Evolutionary conservation across 2,113 vertebrate genomes (phyloP).

Genomic region (Amphiprion ocellaris): DNA sequence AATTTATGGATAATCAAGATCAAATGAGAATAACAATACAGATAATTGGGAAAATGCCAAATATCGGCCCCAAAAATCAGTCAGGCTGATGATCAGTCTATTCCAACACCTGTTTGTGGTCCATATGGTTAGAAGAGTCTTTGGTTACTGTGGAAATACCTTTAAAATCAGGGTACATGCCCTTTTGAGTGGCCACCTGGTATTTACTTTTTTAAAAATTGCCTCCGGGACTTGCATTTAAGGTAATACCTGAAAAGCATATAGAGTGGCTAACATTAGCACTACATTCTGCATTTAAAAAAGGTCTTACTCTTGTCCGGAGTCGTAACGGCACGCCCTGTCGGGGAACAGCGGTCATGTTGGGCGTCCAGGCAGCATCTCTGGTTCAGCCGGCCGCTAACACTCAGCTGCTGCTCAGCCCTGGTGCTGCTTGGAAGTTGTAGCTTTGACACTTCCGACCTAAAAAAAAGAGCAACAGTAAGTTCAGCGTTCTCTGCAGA

Average conservation of each 20-base stretch:
- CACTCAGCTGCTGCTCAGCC: slow-evolving; percentile 48
- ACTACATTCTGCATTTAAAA: neutral
- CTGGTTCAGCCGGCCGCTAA: neutral
- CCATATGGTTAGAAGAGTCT: neutral
- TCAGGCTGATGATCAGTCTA: too few relatives aligned
- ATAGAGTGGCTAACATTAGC: neutral
- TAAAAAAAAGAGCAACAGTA: slow-evolving; percentile 64
- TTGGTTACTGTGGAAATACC: neutral
- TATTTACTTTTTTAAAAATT: too few relatives aligned
- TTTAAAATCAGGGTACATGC: neutral
- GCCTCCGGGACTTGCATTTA: too few relatives aligned
- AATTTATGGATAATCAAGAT: too few relatives aligned
- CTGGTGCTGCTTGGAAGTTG: slow-evolving; percentile 51
- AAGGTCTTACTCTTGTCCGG: slow-evolving; percentile 82
- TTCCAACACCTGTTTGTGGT: too few relatives aligned
- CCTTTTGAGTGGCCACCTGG: too few relatives aligned
- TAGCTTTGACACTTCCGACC: slow-evolving; percentile 76
- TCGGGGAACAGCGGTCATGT: slow-evolving; percentile 77
- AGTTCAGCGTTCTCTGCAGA: neutral
- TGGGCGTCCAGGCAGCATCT: slow-evolving; percentile 66
- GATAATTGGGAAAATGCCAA: too few relatives aligned
- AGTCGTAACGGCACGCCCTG: slow-evolving; percentile 77
- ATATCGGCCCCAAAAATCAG: too few relatives aligned
- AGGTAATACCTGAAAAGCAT: too few relatives aligned
- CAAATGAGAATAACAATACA: too few relatives aligned